These are phyloP conservation scores for Philopotamus ludificatus DNA, from an alignment of 1,140 invertebrate species.

Conservation along the genomic window DNA sequence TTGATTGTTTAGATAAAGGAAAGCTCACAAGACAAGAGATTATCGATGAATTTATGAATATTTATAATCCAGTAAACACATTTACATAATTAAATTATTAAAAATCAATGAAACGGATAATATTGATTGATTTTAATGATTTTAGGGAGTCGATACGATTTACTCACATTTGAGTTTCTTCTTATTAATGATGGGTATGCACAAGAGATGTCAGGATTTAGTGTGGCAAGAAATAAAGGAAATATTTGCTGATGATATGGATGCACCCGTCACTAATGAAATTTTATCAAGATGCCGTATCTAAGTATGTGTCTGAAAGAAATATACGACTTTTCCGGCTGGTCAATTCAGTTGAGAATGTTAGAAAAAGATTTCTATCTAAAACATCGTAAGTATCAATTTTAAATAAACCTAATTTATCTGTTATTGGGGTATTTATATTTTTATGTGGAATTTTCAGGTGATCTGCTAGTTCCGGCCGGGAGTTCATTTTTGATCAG, in stretches of 20 bases:
- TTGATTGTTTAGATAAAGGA: neutral
- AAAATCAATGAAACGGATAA: neutral
- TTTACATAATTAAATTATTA: neutral
- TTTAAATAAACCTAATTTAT: neutral
- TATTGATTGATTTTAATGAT: neutral
- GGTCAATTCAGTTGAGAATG: neutral
- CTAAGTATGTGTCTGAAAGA: neutral
- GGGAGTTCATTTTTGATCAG: neutral
- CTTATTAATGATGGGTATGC: constrained; percentile 2
- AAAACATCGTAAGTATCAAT: neutral
- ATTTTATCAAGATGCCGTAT: neutral
- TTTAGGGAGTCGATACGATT: neutral
- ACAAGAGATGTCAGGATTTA: constrained; percentile 8
- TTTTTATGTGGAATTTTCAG: neutral
- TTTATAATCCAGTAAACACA: constrained; percentile 9
- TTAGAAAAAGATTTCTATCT: neutral
- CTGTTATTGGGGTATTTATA: neutral
- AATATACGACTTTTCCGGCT: neutral
- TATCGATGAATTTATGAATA: constrained; percentile 13
- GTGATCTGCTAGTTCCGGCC: neutral
- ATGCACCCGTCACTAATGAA: neutral
- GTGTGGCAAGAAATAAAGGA: neutral
- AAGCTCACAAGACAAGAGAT: constrained; percentile 1
- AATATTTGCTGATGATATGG: neutral
- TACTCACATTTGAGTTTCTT: neutral